These are phyloP conservation scores for Pachyseris speciosa DNA, from an alignment of 64 coral and sea anemone genomes.

Conservation along the genomic window DNA sequence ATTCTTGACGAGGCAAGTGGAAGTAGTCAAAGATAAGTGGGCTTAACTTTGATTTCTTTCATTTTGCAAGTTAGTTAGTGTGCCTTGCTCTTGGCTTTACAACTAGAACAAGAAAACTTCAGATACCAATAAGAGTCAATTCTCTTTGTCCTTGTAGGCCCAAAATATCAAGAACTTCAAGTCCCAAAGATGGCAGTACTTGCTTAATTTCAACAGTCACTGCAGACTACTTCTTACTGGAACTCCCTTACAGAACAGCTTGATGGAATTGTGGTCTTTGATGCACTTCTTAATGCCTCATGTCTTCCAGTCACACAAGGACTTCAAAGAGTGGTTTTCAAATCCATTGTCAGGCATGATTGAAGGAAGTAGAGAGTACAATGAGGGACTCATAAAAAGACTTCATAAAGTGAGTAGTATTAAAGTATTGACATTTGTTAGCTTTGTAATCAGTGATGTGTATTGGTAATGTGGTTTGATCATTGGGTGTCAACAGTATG, in stretches of 20 bases:
- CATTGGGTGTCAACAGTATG: background rate
- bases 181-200: conserved; percentile 98
- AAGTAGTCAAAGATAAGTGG: background rate
- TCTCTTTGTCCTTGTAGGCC: conserved; percentile 57
- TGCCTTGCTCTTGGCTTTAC: too few species aligned
- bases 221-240: conserved; percentile 91
- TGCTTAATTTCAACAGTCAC: conserved; percentile 97
- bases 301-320: conserved; percentile 98
- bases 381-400: conserved; percentile 95
- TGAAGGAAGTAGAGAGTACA: conserved; percentile 98
- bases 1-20: conserved; percentile 90
- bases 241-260: conserved; percentile 95
- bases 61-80: background rate
- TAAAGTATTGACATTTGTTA: background rate
- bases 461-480: background rate
- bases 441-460: too few species aligned
- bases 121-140: too few species aligned
- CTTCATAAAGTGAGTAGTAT: conserved; percentile 87
- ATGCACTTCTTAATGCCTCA: conserved; percentile 99
- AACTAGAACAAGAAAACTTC: too few species aligned
- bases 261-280: conserved; percentile 99
- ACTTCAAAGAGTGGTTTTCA: conserved; percentile 99
- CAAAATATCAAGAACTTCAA: conserved; percentile 99
- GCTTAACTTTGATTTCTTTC: background rate
- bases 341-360: conserved; percentile 99